These are phyloP conservation scores for Apodemus sylvaticus DNA, from an alignment of 2,113 vertebrate genomes.

Conservation along the genomic window DNA sequence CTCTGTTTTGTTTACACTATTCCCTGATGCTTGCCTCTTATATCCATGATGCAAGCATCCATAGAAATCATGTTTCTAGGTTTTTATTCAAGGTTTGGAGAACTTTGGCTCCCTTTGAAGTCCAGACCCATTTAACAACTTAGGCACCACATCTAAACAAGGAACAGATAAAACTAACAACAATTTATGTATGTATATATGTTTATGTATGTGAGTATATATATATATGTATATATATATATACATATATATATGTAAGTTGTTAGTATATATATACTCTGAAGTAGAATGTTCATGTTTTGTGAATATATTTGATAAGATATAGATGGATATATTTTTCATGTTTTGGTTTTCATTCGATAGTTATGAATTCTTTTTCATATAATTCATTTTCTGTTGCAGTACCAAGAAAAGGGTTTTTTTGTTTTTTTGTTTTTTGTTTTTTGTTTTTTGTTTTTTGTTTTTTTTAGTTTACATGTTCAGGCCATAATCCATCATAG, in stretches of 20 bases:
- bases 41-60: neutral
- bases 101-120: constrained; percentile 30
- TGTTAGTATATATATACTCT: neutral
- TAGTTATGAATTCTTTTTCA: neutral
- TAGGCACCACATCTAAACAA: neutral
- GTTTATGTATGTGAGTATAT: too few relatives aligned
- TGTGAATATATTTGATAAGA: neutral
- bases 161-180: neutral
- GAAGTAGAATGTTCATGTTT: neutral
- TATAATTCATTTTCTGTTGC: neutral
- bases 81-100: constrained; percentile 46
- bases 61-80: neutral
- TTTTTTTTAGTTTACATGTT: neutral
- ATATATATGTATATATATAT: too few relatives aligned
- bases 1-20: neutral
- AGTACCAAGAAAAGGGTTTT: neutral
- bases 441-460: too few relatives aligned
- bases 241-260: too few relatives aligned
- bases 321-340: neutral
- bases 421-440: too few relatives aligned
- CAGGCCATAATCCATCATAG: neutral
- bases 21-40: neutral
- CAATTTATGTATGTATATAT: too few relatives aligned
- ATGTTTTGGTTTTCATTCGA: constrained; percentile 13
- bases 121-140: neutral